Conservation (phyloP, 2,113 vertebrate genomes). For the Channa maculata region DNA sequence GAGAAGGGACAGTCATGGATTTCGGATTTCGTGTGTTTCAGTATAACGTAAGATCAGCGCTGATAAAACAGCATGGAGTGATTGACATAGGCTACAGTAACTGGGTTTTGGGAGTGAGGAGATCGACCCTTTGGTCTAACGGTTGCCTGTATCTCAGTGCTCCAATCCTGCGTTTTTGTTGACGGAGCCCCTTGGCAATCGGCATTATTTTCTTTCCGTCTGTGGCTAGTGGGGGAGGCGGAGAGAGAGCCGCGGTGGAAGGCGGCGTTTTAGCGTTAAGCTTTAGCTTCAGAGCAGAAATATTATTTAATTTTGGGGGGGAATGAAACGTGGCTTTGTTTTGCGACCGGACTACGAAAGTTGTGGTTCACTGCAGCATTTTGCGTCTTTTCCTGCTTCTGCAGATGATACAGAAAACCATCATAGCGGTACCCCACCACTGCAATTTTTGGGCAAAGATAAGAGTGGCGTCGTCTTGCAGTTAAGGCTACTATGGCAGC, state of each 20-base stretch:
- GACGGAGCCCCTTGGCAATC: slow-evolving; percentile 75
- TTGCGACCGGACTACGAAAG: slow-evolving; percentile 71
- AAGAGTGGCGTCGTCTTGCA: slow-evolving; percentile 83
- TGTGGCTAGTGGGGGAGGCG: slow-evolving; percentile 77
- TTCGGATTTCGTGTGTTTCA: slow-evolving; percentile 65
- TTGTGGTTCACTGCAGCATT: slow-evolving; percentile 82
- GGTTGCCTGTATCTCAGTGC: slow-evolving; percentile 58
- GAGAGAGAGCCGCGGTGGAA: slow-evolving; percentile 74
- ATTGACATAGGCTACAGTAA: slow-evolving; percentile 54
- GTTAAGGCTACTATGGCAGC: slow-evolving; percentile 78
- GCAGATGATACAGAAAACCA: slow-evolving; percentile 77
- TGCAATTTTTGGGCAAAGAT: slow-evolving; percentile 84
- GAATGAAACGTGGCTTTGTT: slow-evolving; percentile 72
- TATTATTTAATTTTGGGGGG: slow-evolving; percentile 61
- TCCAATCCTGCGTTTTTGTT: slow-evolving; percentile 73
- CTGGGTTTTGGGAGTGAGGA: slow-evolving; percentile 68
- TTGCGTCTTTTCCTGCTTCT: slow-evolving; percentile 77
- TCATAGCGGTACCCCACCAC: slow-evolving; percentile 72
- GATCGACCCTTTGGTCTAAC: slow-evolving; percentile 70
- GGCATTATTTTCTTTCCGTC: slow-evolving; percentile 75
- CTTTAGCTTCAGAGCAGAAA: slow-evolving; percentile 56
- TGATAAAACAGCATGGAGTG: slow-evolving; percentile 76
- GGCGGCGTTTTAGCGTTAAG: slow-evolving; percentile 60
- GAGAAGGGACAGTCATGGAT: slow-evolving; percentile 71
- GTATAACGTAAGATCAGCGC: slow-evolving; percentile 61